phyloP scores from a whole-genome alignment of 2,797 vertebrate genomes.

The Garrulus glandarius region DNA sequence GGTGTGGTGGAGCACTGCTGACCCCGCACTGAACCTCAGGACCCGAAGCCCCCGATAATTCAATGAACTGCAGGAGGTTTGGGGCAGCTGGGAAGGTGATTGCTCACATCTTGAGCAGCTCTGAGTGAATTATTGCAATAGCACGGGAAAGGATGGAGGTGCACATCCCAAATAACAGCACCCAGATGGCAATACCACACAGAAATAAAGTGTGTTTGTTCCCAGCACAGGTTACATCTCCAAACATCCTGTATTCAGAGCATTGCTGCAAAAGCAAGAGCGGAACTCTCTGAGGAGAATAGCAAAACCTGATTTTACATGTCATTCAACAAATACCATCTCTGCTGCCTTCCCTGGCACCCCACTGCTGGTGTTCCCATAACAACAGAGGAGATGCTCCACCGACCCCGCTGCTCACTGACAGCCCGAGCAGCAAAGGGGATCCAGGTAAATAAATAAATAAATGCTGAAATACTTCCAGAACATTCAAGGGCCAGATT shows the following conservation, averaged over 20 bases:
- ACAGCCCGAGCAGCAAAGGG: not conserved
- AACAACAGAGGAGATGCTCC: not conserved
- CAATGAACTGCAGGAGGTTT: not conserved
- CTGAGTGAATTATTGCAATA: accelerated
- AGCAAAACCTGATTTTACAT: not conserved
- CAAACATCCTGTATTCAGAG: not conserved
- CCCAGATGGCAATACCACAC: accelerated
- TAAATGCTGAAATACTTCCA: not conserved
- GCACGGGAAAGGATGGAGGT: not conserved
- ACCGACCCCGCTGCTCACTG: accelerated
- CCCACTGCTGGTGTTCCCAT: not conserved
- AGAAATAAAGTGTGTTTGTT: not conserved
- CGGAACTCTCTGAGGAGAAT: not conserved
- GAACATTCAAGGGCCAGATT: not conserved
- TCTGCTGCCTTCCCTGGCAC: not conserved
- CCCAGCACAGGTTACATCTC: not conserved
- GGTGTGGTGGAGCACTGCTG: not conserved
- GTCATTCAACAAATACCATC: not conserved
- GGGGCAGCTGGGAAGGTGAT: not conserved
- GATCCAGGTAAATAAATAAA: not conserved
- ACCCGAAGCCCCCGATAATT: accelerated
- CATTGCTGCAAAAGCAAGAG: not conserved
- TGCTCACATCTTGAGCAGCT: not conserved
- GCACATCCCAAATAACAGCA: not conserved
- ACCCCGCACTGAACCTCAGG: not conserved